phyloP scores from a whole-genome alignment of 2,888 invertebrate genomes.

The Cataglyphis rosenhaueri region DNA sequence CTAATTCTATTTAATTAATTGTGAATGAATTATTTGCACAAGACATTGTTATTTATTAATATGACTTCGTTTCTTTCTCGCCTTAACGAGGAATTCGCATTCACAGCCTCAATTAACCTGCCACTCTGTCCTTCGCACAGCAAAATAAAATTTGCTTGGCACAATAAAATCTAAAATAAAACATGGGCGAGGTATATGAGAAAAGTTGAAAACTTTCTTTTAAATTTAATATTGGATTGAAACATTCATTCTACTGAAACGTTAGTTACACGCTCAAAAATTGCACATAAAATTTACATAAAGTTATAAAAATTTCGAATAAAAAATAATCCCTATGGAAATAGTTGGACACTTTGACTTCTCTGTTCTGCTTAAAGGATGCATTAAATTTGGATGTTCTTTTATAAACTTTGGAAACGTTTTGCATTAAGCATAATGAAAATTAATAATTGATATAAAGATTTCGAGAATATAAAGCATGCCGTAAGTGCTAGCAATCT shows the following conservation, averaged over 20 bases:
- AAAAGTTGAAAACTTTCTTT: background rate
- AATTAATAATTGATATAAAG: conserved; percentile 43
- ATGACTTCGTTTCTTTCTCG: background rate
- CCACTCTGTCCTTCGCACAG: background rate
- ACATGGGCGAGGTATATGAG: background rate
- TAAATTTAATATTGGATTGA: conserved; percentile 2
- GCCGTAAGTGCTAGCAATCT: background rate
- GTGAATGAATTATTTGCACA: background rate
- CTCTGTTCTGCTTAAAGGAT: background rate
- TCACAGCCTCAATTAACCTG: conserved; percentile 32
- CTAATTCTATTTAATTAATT: background rate
- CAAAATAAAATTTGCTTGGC: background rate
- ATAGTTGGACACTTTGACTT: background rate
- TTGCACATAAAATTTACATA: conserved; percentile 8
- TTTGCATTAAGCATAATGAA: conserved; percentile 1
- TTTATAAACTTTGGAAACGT: conserved; percentile 15
- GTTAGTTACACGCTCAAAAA: background rate
- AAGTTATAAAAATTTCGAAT: conserved; percentile 14
- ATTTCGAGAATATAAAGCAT: background rate
- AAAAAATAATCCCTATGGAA: background rate
- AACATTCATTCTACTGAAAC: background rate
- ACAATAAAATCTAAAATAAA: background rate
- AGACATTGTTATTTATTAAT: background rate
- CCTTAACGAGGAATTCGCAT: conserved; percentile 18
- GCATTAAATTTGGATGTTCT: conserved; percentile 23